Percentiles rank a stretch among this genome's conserved stretches.
Evolutionary conservation across 2,888 invertebrate species (phyloP).

Genomic region (Cryptus armator): DNA sequence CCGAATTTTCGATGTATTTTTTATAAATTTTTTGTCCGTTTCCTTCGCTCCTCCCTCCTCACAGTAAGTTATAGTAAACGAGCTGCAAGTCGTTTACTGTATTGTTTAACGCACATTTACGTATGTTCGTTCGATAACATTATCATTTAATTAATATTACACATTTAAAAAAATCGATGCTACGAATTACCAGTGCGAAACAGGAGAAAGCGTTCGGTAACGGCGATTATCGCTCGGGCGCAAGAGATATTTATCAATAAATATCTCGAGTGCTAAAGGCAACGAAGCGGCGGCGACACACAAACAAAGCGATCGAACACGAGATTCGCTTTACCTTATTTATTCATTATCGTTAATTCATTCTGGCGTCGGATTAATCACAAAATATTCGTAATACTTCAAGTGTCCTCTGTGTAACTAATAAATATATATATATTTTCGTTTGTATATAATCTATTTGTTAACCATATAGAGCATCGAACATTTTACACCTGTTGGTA

Average conservation of each 20-base stretch:
- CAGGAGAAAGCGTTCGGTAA: constrained; percentile 29
- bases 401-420: not conserved
- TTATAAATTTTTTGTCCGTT: not conserved
- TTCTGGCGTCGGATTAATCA: constrained; percentile 12
- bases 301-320: constrained; percentile 52
- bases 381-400: constrained; percentile 38
- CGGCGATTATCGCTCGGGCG: not conserved
- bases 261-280: constrained; percentile 51
- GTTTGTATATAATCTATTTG: constrained; percentile 19
- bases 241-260: constrained; percentile 14
- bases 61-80: constrained; percentile 6
- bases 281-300: constrained; percentile 30
- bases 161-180: constrained; percentile 31
- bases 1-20: not conserved
- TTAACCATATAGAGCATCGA: constrained; percentile 46
- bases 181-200: constrained; percentile 21
- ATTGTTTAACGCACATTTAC: constrained; percentile 62
- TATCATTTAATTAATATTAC: constrained; percentile 27
- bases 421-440: constrained; percentile 54
- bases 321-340: constrained; percentile 17
- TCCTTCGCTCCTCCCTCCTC: not conserved
- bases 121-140: constrained; percentile 15
- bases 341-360: constrained; percentile 4
- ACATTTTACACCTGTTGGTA: constrained; percentile 55
- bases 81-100: constrained; percentile 23